Evolutionary conservation across 2,113 vertebrate species (phyloP), one percentile per base, ranked within the genome.

Genomic region (Phoxinus phoxinus): DNA sequence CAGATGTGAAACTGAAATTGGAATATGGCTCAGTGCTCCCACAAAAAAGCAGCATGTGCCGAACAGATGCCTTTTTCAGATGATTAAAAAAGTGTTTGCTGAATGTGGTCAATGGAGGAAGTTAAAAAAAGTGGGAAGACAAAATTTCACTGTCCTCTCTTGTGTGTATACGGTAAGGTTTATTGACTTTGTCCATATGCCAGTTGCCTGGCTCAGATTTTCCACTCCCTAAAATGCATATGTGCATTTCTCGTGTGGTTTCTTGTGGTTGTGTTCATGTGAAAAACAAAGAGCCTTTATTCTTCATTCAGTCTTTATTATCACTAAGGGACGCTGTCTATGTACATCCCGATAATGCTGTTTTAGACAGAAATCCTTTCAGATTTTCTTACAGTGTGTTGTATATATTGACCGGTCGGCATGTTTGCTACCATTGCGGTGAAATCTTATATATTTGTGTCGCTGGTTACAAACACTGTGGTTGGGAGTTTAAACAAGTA

Each of bases 401-500:
- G 12, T 41, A 74, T 48, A 27, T 53, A 48, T 35, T 32, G 44
- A 69, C 35, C 19, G 9, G 7, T 83, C 21, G 61, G 84, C 69
- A 19, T 78, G 9, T 77, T 84, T 81, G 83, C 59, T 59, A n/a
- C 5, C n/a, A 23, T 23, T 27, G 53, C 0, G 10, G 51, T n/a
- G 8, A 41, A 46, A 9, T 69, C 21, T 44, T 80, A 30, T 41
- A 30, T 63, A 71, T 75, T 67, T 71, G 48, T 41, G 25, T 81
- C 37, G 9, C 65, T 72, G 17, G 7, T 58, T 27, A 63, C 11
- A 23, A 58, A 80, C 85, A 0, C 41, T 92, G 93, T 48, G 92
- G 93, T 90, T 88, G 65, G 84, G 89, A 91, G 88, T 74, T 88
- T 87, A 86, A 80, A 90, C 88, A 67, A 91, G 89, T 89, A 87